These are phyloP conservation scores for Agrilus mali DNA, from an alignment of 2,888 invertebrate species.

Conservation along the genomic window DNA sequence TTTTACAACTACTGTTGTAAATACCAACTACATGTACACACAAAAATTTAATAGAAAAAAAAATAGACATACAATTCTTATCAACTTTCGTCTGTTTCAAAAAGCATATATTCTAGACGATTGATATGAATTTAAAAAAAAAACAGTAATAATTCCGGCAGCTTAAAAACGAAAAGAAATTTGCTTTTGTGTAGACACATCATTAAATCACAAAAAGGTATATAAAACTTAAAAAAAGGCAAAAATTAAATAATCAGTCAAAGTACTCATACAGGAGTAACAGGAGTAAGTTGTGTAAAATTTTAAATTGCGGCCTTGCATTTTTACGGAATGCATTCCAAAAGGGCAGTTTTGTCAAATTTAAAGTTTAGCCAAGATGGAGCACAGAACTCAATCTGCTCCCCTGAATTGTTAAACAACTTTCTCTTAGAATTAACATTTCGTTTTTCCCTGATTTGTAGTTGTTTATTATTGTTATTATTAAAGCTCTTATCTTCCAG, in stretches of 20 bases:
- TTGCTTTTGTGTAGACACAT: too few relatives aligned
- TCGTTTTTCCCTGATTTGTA: conserved; percentile 22
- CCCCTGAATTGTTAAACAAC: conserved; percentile 37
- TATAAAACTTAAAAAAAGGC: neutral
- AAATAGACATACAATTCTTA: neutral
- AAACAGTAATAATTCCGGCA: too few relatives aligned
- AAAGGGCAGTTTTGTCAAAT: conserved; percentile 46
- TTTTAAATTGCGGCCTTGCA: too few relatives aligned
- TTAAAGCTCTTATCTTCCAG: conserved; percentile 19
- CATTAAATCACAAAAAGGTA: neutral
- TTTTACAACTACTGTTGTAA: neutral
- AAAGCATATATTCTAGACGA: too few relatives aligned
- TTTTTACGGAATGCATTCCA: conserved; percentile 33
- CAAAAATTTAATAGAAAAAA: neutral
- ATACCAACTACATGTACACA: neutral
- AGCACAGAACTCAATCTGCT: conserved; percentile 38
- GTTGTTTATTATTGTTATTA: conserved; percentile 26
- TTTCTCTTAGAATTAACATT: conserved; percentile 40
- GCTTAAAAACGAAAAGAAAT: too few relatives aligned
- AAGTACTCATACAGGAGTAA: neutral
- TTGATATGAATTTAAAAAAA: too few relatives aligned
- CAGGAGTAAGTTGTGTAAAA: too few relatives aligned
- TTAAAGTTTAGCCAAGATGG: conserved; percentile 56
- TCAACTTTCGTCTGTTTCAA: too few relatives aligned
- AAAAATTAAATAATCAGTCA: conserved; percentile 1